phyloP scores from a whole-genome alignment of 2,797 vertebrate genomes.

The Paguma larvata region DNA sequence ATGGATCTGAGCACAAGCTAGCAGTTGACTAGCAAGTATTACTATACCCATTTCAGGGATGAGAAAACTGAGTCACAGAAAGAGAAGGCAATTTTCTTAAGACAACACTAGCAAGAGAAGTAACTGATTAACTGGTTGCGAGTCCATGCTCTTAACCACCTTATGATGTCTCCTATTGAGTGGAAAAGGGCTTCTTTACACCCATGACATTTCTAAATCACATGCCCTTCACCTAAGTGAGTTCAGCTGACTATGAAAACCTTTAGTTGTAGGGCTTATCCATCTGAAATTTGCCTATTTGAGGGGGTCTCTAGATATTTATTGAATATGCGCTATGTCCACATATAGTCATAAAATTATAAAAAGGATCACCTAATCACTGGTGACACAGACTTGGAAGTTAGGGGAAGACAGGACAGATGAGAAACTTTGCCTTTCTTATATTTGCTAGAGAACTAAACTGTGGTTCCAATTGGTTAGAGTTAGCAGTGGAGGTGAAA shows the following conservation, averaged over 20 bases:
- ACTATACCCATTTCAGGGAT: not conserved
- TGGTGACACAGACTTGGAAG: not conserved
- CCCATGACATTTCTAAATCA: not conserved
- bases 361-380: not conserved
- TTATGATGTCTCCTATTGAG: not conserved
- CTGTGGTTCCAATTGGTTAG: not conserved
- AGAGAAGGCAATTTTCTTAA: constrained; percentile 9
- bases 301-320: not conserved
- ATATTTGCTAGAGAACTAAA: not conserved
- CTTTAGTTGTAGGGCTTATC: not conserved
- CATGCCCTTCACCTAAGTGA: not conserved
- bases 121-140: not conserved
- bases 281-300: constrained; percentile 7
- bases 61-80: constrained; percentile 40
- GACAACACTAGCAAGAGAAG: constrained; percentile 15
- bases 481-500: not conserved
- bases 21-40: not conserved
- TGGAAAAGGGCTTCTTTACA: not conserved
- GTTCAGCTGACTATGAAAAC: not conserved
- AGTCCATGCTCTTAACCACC: not conserved
- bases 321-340: not conserved
- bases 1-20: not conserved
- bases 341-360: not conserved
- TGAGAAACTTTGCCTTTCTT: not conserved
- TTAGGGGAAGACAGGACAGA: not conserved